Evolutionary conservation across 2,888 invertebrate genomes (phyloP), one percentile per base, ranked within the genome.

Genomic region (Drosophila paramelanica): DNA sequence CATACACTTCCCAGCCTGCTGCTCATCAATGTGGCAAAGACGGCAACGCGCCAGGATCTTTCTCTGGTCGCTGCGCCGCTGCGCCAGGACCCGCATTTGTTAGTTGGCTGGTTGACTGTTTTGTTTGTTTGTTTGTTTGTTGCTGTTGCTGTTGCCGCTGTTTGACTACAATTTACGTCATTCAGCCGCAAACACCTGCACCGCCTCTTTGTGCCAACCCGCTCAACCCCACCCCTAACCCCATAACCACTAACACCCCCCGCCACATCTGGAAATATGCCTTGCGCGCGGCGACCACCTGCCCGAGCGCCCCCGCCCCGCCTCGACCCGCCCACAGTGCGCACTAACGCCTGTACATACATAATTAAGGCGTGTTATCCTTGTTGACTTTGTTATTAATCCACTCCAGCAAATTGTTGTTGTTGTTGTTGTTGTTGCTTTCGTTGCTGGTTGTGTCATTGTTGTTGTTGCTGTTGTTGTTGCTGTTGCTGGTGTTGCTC

Each of bases 351-450:
- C 74, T 82, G 72, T 79, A 81, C 80, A 81, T 81, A 83, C 83
- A 81, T 80, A 80, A 81, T 81, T 83, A 81, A 81, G 76, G 78
- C 76, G 77, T 83, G 83, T 78, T 83, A 78, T 83, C 81, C 81
- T 83, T 83, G 80, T 83, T 81, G 80, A 77, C 74, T 81, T 83
- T 82, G 84, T 76, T 83, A 80, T 78, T 82, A 82, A 82, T 83
- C 81, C 78, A 76, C 83, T 72, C 74, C 76, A 79, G 79, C 67
- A 74, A 71, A 74, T 69, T 74, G 79, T 73, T 76, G 73, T 68
- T 72, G 47, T 45, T 52, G 38, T n/a, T 52, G 36, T 23, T 47
- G 46, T 57, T 71, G 75, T 50, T 75, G 67, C 42, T 71, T 39
- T 38, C 51, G 36, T 4, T 51, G 36, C 3, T 67, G 51, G n/a